Conservation (phyloP, 2,113 vertebrate species). For the Chaenogobius annularis region DNA sequence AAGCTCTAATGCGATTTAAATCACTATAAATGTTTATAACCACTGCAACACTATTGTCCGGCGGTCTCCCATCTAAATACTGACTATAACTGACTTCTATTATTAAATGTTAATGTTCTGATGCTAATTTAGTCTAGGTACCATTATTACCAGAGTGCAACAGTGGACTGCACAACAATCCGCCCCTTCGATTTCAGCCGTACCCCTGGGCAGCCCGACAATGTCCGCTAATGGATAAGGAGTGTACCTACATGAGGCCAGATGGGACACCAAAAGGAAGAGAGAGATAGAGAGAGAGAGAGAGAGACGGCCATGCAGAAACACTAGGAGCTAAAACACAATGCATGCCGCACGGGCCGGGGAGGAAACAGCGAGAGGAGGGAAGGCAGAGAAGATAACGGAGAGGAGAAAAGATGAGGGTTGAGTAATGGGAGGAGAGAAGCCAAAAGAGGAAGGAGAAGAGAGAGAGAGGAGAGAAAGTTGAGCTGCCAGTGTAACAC, state of each 20-base stretch:
- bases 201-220: conserved; percentile 41
- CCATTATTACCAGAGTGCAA: background rate
- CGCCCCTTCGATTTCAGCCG: conserved; percentile 23
- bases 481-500: conserved; percentile 48
- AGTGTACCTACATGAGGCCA: conserved; percentile 55
- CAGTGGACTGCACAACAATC: conserved; percentile 3
- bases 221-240: conserved; percentile 65
- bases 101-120: too few species aligned
- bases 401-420: conserved; percentile 12
- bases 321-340: conserved; percentile 16
- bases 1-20: background rate
- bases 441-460: too few species aligned
- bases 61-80: too few species aligned
- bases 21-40: background rate
- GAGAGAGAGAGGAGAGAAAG: conserved; percentile 30
- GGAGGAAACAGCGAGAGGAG: conserved; percentile 3
- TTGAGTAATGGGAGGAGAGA: too few species aligned
- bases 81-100: too few species aligned
- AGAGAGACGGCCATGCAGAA: conserved; percentile 24
- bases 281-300: conserved; percentile 19
- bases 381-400: conserved; percentile 23
- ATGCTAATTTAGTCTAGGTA: too few species aligned
- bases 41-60: too few species aligned
- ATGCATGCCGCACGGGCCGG: conserved; percentile 5
- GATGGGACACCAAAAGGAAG: conserved; percentile 35